These are phyloP conservation scores for Melanargia galathea DNA, from an alignment of 2,888 invertebrate genomes.

Conservation along the genomic window DNA sequence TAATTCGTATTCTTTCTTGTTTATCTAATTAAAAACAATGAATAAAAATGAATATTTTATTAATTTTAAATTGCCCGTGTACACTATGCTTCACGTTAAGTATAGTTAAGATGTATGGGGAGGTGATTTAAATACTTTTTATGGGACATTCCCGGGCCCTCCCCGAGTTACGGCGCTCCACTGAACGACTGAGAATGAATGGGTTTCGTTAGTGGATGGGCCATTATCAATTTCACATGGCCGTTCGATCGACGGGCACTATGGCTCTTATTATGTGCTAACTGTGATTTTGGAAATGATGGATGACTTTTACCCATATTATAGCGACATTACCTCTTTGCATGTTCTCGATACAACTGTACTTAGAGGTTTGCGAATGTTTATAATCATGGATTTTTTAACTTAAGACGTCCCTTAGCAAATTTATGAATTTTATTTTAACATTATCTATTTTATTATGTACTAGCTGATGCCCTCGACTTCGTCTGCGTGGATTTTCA, in stretches of 20 bases:
- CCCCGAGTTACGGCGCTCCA: constrained; percentile 25
- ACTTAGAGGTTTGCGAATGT: too few relatives aligned
- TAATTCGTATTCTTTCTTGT: too few relatives aligned
- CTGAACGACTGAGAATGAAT: constrained; percentile 26
- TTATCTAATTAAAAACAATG: too few relatives aligned
- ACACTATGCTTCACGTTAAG: constrained; percentile 23
- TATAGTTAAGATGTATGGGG: constrained; percentile 38
- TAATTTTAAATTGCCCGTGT: not conserved
- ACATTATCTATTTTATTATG: too few relatives aligned
- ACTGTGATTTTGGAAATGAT: not conserved
- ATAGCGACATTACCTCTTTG: too few relatives aligned
- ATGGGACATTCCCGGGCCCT: constrained; percentile 34
- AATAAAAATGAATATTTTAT: too few relatives aligned
- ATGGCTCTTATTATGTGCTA: not conserved
- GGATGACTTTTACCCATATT: not conserved
- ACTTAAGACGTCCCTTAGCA: too few relatives aligned
- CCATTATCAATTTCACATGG: constrained; percentile 39
- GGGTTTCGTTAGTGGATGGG: constrained; percentile 28
- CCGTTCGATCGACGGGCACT: constrained; percentile 20
- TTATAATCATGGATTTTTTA: too few relatives aligned
- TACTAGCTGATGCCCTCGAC: too few relatives aligned
- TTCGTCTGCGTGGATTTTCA: too few relatives aligned
- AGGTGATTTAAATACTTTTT: constrained; percentile 42
- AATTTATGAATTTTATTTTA: too few relatives aligned
- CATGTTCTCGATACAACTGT: too few relatives aligned